Evolutionary conservation across 2,113 vertebrate genomes (phyloP), one percentile per base, ranked within the genome.

Genomic region (Syngnathoides biaculeatus): DNA sequence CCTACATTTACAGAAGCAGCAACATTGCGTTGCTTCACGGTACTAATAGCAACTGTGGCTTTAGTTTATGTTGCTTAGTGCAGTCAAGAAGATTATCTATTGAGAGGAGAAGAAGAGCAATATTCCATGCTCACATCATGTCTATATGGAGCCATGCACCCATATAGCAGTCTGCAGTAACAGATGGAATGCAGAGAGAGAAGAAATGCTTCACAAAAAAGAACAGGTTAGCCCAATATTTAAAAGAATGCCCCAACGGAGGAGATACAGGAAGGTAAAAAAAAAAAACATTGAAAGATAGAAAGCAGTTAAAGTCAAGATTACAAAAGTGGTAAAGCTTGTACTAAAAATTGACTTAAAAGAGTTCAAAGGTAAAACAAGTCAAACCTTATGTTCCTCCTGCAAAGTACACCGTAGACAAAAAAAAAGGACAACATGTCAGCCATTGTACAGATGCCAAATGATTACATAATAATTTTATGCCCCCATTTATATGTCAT

Each of bases 371-470:
- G 26, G 64, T 11, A 3, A 67, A 82, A 52, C 80, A 66, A 67
- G 81, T 85, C 95, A 95, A 97, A 98, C 97, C 97, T 98, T 95
- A 80, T 95, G 93, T 39, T 93, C 93, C 80, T 93, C 95, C 95
- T 98, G 93, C 86, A 79, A 90, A 92, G 86, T 74, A 87, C 75
- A 79, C 35, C 26, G 53, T 65, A 12, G 53, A 52, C 35, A 38
- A 53, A 52, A 38, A 52, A 38, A 52, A 86, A 78, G 71, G 62
- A 65, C 35, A 73, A 60, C 1, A 67, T 26, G 67, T 86, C 75
- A 62, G 40, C 13, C 22, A 26, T 24, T 60, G 58, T 60, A 17
- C 10, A 43, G 8, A 43, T 30, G 27, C 26, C 14, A 35, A 35
- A 2, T 57, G 15, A 22, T 8, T 22, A 15, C 15, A 43, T 8